Evolutionary conservation across 2,797 vertebrate species (phyloP).

Genomic region (Lepus townsendii): DNA sequence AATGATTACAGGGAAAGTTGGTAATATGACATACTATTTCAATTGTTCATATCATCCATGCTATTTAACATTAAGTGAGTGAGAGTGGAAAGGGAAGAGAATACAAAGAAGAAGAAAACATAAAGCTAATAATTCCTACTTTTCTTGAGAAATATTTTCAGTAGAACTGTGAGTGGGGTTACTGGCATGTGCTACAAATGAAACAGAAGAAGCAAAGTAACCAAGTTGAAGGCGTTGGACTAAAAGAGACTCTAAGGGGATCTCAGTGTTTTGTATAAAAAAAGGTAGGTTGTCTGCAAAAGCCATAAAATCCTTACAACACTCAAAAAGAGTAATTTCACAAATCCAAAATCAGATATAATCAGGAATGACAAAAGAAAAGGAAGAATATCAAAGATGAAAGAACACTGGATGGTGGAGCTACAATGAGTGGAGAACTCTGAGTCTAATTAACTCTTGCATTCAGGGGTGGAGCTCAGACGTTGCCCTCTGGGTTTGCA

Average conservation of each 20-base stretch:
- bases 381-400: neutral
- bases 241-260: neutral
- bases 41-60: neutral
- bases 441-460: neutral
- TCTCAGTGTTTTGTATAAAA: neutral
- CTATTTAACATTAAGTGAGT: neutral
- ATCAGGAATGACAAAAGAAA: neutral
- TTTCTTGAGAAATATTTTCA: neutral
- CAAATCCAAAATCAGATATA: neutral
- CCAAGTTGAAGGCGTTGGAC: neutral
- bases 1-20: neutral
- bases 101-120: neutral
- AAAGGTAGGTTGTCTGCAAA: neutral
- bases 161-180: neutral
- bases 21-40: neutral
- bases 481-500: neutral
- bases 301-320: neutral
- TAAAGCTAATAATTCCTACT: neutral
- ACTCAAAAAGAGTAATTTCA: neutral
- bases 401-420: neutral
- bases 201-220: neutral
- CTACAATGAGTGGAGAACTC: neutral
- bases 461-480: neutral
- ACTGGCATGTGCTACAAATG: too few species aligned
- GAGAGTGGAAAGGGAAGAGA: neutral